Evolutionary conservation across 2,797 vertebrate species (phyloP).

Genomic region (Oophaga sylvatica): DNA sequence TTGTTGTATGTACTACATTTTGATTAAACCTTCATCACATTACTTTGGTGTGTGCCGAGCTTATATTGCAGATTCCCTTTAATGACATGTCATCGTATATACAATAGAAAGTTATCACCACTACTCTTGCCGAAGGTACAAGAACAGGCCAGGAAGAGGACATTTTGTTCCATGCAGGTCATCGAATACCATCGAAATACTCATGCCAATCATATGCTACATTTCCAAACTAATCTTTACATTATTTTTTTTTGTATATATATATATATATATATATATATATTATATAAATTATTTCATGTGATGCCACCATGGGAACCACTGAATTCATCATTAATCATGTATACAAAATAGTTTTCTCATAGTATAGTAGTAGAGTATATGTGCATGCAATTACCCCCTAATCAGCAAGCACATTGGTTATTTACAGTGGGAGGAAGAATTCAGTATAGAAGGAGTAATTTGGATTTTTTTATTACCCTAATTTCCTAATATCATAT

Average conservation of each 20-base stretch:
- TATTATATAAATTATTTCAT: neutral
- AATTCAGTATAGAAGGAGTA: neutral
- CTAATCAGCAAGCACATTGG: constrained; percentile 1
- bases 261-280: neutral
- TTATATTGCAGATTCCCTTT: neutral
- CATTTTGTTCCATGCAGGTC: constrained; percentile 22
- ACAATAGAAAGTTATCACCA: neutral
- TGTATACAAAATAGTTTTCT: constrained; percentile 1
- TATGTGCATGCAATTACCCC: neutral
- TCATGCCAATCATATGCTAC: constrained; percentile 6
- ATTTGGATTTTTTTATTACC: neutral
- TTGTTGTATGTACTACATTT: too few relatives aligned
- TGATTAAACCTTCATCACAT: too few relatives aligned
- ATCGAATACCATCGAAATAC: neutral
- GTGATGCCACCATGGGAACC: neutral
- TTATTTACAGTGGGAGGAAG: neutral
- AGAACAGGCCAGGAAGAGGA: constrained; percentile 3
- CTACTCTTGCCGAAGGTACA: neutral
- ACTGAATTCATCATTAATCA: neutral
- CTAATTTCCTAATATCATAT: neutral
- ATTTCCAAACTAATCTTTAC: neutral
- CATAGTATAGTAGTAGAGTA: neutral
- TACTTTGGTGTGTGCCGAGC: too few relatives aligned
- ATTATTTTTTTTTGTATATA: neutral
- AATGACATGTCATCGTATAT: neutral